A percentile compares a stretch with the other conserved stretches of the same genome.
phyloP scores from a whole-genome alignment of 2,113 vertebrate species.

The Hiodon tergisus region DNA sequence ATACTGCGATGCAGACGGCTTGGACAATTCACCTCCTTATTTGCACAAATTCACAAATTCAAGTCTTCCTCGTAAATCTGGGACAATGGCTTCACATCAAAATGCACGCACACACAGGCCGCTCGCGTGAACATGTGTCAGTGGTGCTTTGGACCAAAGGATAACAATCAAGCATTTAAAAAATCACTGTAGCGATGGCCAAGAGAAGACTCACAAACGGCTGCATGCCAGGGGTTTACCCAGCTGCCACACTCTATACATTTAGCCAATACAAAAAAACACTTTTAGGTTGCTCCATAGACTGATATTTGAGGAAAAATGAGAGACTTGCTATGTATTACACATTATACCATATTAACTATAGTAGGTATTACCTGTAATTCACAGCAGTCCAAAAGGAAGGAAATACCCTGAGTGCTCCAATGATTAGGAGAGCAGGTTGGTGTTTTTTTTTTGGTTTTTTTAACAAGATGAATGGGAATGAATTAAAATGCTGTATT shows the following conservation, averaged over 20 bases:
- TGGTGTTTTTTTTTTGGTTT: background rate
- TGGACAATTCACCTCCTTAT: background rate
- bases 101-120: slow-evolving; percentile 28
- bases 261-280: too few relatives aligned
- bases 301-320: too few relatives aligned
- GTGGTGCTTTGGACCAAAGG: slow-evolving; percentile 14
- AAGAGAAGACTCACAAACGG: slow-evolving; percentile 10
- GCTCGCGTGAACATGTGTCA: slow-evolving; percentile 27
- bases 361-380: too few relatives aligned
- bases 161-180: slow-evolving; percentile 31
- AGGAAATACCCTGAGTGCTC: background rate
- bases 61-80: slow-evolving; percentile 18
- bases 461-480: background rate
- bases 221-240: background rate
- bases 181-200: slow-evolving; percentile 17
- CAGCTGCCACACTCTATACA: too few relatives aligned
- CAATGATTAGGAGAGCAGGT: background rate
- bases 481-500: background rate
- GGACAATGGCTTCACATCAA: slow-evolving; percentile 12
- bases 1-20: slow-evolving; percentile 27
- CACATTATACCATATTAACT: too few relatives aligned
- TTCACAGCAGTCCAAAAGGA: too few relatives aligned
- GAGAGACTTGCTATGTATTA: too few relatives aligned
- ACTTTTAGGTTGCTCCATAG: too few relatives aligned
- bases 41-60: background rate